Evolutionary conservation across 2,113 vertebrate species (phyloP), one percentile per base, ranked within the genome.

Genomic region (Brachypteracias leptosomus): DNA sequence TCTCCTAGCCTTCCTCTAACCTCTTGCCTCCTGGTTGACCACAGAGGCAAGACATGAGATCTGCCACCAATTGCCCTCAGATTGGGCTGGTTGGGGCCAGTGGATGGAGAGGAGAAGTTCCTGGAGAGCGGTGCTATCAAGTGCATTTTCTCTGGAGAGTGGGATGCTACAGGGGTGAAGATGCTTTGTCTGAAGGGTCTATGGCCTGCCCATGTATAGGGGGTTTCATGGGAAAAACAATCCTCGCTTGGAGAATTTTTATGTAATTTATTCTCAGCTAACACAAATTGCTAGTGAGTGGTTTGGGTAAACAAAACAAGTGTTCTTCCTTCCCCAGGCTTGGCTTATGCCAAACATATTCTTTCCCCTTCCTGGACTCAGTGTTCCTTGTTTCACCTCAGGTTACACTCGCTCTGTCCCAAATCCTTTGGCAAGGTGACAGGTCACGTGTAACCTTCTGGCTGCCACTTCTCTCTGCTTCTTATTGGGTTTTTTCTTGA

Each of bases 1-100:
- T 77, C 71, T 29, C 51, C 18, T 46, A 31, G 26, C 29, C 21
- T 72, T 85, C 33, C 25, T 57, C 51, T 35, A 68, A 46, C 36
- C 0, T 0, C 49, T 72, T 46, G 15, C 25, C 3, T 26, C 24
- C 42, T 46, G 46, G 52, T 29, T 70, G 77, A 40, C 73, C 58
- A 40, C 54, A 68, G 47, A 54, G 68, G 29, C 51, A 21, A 74
- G 31, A 7, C 5, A 4, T 47, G 73, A 31, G 55, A 40, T 91
- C 31, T 57, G 49, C 9, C 44, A 68, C 55, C 0, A 0, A 1
- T 19, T 89, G 52, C 55, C 36, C 47, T 79, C 0, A 0, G 29
- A 15, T 2, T 35, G 49, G 25, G 57, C 8, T 62, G 22, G 14
- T 19, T 68, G 67, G 66, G 74, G 57, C 21, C 70, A 58, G 70